Base-by-base conservation (phyloP, 2,888 invertebrate species). In the Cylindroiulus punctatus region DNA sequence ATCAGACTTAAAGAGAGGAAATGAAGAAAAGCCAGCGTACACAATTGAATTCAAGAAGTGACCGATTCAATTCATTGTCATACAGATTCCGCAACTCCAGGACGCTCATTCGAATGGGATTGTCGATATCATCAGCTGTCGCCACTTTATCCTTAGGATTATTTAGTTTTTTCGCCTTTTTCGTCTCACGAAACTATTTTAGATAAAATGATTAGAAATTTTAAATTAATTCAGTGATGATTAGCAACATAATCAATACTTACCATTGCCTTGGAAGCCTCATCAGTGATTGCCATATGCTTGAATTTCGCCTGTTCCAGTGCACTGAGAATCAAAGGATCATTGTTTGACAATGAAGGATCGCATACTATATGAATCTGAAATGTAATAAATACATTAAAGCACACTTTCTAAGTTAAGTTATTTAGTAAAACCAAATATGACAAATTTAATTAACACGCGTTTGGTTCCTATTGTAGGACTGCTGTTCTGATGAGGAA, bases 301-400 rank as follows among this genome's bases (percentile, higher is more conserved):
- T 93, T 93, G 87, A 93, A 91, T 90, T 93, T 93, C 0, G 93
- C 92, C 89, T 94, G 93, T 88, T 94, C 94, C n/a, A 94, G 91
- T 5, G 92, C 92, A 4, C 93, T 92, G 87, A 92, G 91, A 86
- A 94, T 92, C 0, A 92, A 89, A 0, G 92, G 90, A 90, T 93
- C 89, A 44, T 89, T 87, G 1, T 88, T 88, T 22, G 88, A 86
- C 7, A 90, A 87, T 32, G 88, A 88, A 4, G 89, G 88, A 82
- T 89, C 89, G 88, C 90, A 90, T n/a, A 91, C 87, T 83, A 90
- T 89, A 32, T 88, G 88, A 36, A 90, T 81, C 89, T 90, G 87
- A 44, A 88, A 88, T 85, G 84, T 52, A 86, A 84, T 26, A 85
- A 2, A 44, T 47, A 84, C 30, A 36, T 81, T 19, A 86, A 65